Base-by-base conservation (phyloP, 30 jellyfish, hydroid and myxozoan species). In the Aurelia aurita complex sp. Pacific region DNA sequence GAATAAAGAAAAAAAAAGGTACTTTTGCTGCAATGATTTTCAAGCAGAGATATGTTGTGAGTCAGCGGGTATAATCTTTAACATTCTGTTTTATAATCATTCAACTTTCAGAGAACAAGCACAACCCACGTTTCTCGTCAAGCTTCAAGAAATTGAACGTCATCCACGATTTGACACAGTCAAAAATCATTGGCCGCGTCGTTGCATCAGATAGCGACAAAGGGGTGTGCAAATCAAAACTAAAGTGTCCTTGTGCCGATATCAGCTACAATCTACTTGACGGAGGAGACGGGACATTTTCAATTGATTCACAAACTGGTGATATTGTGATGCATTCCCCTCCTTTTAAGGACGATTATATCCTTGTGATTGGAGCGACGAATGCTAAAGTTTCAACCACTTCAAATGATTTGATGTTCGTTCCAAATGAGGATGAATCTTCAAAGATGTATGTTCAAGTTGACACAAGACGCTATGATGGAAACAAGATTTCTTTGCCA, bases 241-340 rank as follows among this genome's bases (percentile, higher is more conserved):
- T 73, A 55, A 46, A 76, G 42, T 86, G 95, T 52, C 95, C 89
- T 17, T 86, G 95, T 38, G 95, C 95, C 42, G 74, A 76, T 43
- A 64, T 76, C 16, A 2, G 15, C 29, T 86, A 86, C 80, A 52
- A 65, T 4, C 33, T 85, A 0, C 66, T 73, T 40, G 94, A 74
- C 7, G 88, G 94, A 6, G 88, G 87, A 12, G 88, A 85, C 43
- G 83, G 43, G 10, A 74, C 94, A 14, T 85, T 85, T 65, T 7
- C 64, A 1, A 61, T 85, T 67, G 68, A 73, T 55, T n/a, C 52
- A 33, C 32, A 43, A 53, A 4, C 77, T 5, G 94, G 94, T 5
- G 87, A 85, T n/a, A 67, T 85, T 62, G 65, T 42, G 5, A 6
- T 85, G 82, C 32, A 52, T 38, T 64, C 88, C 32, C 53, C 76